phyloP scores from a whole-genome alignment of 2,797 vertebrate genomes.

The Pseudochaenichthys georgianus region DNA sequence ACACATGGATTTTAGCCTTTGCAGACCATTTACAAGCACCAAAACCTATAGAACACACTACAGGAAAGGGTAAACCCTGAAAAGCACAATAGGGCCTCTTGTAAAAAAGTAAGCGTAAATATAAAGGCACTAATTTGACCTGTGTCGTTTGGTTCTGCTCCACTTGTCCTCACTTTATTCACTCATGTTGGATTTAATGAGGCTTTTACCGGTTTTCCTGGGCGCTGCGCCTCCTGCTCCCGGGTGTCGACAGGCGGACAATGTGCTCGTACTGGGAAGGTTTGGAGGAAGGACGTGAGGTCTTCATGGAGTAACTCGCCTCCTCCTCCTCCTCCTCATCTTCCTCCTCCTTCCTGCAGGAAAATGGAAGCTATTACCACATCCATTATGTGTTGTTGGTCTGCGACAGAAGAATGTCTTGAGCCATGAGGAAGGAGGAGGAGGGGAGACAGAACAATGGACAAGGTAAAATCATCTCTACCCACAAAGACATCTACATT shows the following conservation, averaged over 20 bases:
- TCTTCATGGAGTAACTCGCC: slow-evolving; percentile 64
- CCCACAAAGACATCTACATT: slow-evolving; percentile 17
- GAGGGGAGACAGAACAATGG: slow-evolving; percentile 52
- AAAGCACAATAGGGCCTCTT: too few relatives aligned
- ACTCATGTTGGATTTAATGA: neutral
- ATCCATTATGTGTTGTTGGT: slow-evolving; percentile 41
- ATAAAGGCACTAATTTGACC: neutral
- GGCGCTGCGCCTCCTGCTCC: slow-evolving; percentile 37
- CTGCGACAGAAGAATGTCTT: slow-evolving; percentile 56
- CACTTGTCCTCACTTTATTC: neutral
- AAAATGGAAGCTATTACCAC: slow-evolving; percentile 59
- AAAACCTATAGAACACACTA: too few relatives aligned
- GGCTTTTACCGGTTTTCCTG: slow-evolving; percentile 68
- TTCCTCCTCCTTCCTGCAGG: slow-evolving; percentile 66
- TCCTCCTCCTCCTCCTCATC: slow-evolving; percentile 46
- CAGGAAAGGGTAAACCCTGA: too few relatives aligned
- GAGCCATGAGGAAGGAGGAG: slow-evolving; percentile 30
- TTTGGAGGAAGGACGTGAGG: slow-evolving; percentile 54
- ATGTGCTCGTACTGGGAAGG: slow-evolving; percentile 62
- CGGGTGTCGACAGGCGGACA: slow-evolving; percentile 75
- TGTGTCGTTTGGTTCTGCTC: neutral
- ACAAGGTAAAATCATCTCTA: slow-evolving; percentile 36
- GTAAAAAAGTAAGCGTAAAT: too few relatives aligned
- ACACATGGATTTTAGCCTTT: too few relatives aligned
- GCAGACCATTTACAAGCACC: too few relatives aligned